phyloP scores from a whole-genome alignment of 2,888 invertebrate genomes.

The Aethes cnicana region DNA sequence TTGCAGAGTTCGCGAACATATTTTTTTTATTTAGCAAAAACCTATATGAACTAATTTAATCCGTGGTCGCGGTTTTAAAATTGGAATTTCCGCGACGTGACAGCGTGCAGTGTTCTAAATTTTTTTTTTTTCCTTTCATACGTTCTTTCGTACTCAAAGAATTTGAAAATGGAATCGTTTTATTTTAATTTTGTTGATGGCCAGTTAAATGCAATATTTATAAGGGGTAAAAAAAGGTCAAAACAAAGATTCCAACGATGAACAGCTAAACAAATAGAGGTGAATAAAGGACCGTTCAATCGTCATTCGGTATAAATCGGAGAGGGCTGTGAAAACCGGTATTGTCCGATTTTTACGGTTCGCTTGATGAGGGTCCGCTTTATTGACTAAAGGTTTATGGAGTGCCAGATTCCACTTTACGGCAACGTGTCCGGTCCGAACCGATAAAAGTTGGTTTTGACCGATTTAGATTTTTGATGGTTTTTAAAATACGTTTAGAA shows the following conservation, averaged over 20 bases:
- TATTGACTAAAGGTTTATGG: conserved; percentile 72
- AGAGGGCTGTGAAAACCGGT: conserved; percentile 46
- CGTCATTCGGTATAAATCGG: conserved; percentile 36
- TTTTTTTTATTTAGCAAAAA: conserved; percentile 20
- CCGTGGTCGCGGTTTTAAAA: conserved; percentile 9
- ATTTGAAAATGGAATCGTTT: background rate
- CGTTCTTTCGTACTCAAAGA: no score
- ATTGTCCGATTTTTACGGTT: conserved; percentile 62
- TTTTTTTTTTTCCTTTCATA: background rate
- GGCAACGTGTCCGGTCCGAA: conserved; percentile 42
- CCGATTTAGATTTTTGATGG: conserved; percentile 33
- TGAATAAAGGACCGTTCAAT: conserved; percentile 30
- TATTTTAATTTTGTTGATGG: background rate
- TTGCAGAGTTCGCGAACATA: conserved; percentile 14
- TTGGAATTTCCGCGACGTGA: conserved; percentile 14
- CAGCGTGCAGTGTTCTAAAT: conserved; percentile 16
- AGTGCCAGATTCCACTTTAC: conserved; percentile 66
- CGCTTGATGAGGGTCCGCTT: conserved; percentile 58
- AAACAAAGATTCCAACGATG: conserved; percentile 9
- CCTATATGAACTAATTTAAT: conserved; percentile 14
- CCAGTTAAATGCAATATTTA: background rate
- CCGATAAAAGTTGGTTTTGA: conserved; percentile 54
- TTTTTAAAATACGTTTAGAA: background rate
- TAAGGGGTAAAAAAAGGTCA: background rate
- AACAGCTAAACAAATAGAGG: conserved; percentile 31